Conservation (phyloP, 2,888 invertebrate species). For the Nineta flava region DNA sequence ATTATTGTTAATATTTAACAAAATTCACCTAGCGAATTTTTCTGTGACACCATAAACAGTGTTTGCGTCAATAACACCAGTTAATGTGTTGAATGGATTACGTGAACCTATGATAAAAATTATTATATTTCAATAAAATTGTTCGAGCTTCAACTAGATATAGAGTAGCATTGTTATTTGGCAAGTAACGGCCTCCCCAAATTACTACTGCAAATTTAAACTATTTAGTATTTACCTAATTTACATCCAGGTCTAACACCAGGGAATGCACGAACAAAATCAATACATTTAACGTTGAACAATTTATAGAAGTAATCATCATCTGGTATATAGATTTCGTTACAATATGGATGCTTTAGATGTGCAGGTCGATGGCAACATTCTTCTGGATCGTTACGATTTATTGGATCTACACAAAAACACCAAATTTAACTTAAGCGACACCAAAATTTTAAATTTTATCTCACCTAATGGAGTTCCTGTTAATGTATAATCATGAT, state of each 20-base stretch:
- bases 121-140: too few species aligned
- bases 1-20: not conserved
- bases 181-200: not conserved
- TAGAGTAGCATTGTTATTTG: not conserved
- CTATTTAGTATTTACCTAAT: slow-evolving; percentile 25
- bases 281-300: slow-evolving; percentile 72
- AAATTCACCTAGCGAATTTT: slow-evolving; percentile 50
- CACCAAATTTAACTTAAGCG: not conserved
- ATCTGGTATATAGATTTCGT: slow-evolving; percentile 74
- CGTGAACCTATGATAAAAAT: slow-evolving; percentile 42
- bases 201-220: too few species aligned
- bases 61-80: slow-evolving; percentile 74
- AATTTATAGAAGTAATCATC: slow-evolving; percentile 83
- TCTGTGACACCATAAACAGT: slow-evolving; percentile 82
- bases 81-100: slow-evolving; percentile 70
- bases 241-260: slow-evolving; percentile 76
- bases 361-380: slow-evolving; percentile 72
- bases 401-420: slow-evolving; percentile 49
- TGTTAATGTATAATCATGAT: slow-evolving; percentile 82
- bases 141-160: too few species aligned
- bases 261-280: slow-evolving; percentile 80
- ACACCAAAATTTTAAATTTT: too few species aligned
- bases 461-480: slow-evolving; percentile 66
- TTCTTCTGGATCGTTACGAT: slow-evolving; percentile 81
- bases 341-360: slow-evolving; percentile 77